Evolutionary conservation across 1,140 invertebrate species (phyloP).

Genomic region (Dendrolimus kikuchii): DNA sequence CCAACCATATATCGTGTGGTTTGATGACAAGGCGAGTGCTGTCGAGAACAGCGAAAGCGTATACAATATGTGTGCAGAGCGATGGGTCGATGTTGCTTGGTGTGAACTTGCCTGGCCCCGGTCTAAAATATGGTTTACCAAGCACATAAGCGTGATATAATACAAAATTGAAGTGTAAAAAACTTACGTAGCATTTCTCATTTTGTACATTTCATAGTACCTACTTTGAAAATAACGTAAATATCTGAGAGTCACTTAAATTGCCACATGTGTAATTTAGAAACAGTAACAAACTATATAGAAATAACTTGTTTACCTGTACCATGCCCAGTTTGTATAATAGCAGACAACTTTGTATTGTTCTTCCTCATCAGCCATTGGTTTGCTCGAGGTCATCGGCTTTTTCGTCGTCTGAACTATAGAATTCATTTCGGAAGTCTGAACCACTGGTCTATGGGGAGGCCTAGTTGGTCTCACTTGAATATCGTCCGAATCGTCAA

Average conservation of each 20-base stretch:
- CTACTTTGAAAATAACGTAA: no score
- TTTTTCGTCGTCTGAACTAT: slow-evolving; percentile 19
- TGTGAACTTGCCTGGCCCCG: slow-evolving; percentile 84
- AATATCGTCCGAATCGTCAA: slow-evolving; percentile 54
- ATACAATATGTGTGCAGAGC: slow-evolving; percentile 93
- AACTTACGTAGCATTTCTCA: neutral
- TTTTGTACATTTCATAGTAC: no score
- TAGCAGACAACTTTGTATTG: slow-evolving; percentile 88
- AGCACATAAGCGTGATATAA: neutral
- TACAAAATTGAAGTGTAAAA: neutral
- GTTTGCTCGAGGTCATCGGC: slow-evolving; percentile 14
- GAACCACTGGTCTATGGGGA: slow-evolving; percentile 13
- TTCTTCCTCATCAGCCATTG: slow-evolving; percentile 23
- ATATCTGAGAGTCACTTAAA: no score
- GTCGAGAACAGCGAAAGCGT: slow-evolving; percentile 92
- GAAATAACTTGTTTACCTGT: slow-evolving; percentile 61
- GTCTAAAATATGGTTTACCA: slow-evolving; percentile 53
- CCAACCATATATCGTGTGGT: slow-evolving; percentile 90
- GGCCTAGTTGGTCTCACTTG: slow-evolving; percentile 40
- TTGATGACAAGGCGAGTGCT: slow-evolving; percentile 83
- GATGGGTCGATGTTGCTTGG: slow-evolving; percentile 88
- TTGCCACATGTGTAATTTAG: no score
- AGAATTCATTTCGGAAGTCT: slow-evolving; percentile 9
- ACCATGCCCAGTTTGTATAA: slow-evolving; percentile 96
- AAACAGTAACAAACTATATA: neutral